Conservation (phyloP, 2,113 vertebrate species). For the Chionomys nivalis region DNA sequence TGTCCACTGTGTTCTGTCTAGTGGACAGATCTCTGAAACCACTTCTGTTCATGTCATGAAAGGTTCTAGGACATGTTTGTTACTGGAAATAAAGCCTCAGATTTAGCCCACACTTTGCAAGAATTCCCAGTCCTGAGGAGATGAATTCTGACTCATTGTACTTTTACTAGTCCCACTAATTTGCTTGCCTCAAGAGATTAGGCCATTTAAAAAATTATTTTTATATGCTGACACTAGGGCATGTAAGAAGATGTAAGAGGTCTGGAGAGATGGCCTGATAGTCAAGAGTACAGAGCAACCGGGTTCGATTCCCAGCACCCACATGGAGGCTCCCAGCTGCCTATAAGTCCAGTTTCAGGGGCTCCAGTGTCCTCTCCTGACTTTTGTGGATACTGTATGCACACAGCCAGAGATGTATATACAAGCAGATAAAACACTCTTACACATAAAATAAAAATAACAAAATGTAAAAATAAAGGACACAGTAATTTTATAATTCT, state of each 20-base stretch:
- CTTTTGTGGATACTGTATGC: not conserved
- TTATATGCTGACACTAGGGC: not conserved
- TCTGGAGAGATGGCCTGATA: not conserved
- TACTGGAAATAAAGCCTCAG: not conserved
- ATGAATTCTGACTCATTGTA: slow-evolving; percentile 10
- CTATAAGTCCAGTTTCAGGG: not conserved
- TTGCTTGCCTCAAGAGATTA: not conserved
- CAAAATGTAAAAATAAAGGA: not conserved
- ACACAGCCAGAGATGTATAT: not conserved
- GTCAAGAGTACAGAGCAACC: not conserved
- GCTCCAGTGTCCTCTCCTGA: not conserved
- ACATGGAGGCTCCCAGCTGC: not conserved
- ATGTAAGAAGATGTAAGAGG: not conserved
- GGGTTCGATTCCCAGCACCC: not conserved
- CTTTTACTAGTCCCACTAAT: not conserved
- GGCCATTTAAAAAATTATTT: not conserved
- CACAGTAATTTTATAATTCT: not conserved
- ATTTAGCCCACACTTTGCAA: not conserved
- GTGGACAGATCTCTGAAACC: slow-evolving; percentile 7
- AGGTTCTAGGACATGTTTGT: not conserved
- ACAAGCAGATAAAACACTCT: not conserved
- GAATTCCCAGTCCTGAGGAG: not conserved
- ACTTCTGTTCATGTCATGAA: not conserved
- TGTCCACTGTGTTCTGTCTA: not conserved
- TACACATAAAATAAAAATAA: not conserved